phyloP scores from a whole-genome alignment of 2,888 invertebrate genomes.

The Chrysolina americana region DNA sequence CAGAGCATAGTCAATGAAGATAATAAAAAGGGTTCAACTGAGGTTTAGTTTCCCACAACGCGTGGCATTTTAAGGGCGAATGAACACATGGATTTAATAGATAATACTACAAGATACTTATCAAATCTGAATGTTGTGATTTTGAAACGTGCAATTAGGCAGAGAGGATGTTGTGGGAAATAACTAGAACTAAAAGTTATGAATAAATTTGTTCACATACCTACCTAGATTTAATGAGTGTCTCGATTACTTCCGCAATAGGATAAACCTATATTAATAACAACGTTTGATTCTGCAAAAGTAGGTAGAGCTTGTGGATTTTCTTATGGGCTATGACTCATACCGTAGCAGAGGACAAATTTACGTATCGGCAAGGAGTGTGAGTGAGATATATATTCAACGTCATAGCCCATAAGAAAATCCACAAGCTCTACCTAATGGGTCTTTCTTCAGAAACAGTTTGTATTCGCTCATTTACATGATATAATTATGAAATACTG shows the following conservation, averaged over 20 bases:
- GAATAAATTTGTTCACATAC: constrained; percentile 41
- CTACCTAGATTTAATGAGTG: constrained; percentile 41
- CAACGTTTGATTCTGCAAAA: neutral
- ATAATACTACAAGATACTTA: constrained; percentile 50
- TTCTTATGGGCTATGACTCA: no score
- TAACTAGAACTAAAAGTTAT: constrained; percentile 44
- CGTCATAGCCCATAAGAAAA: no score
- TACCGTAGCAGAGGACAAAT: no score
- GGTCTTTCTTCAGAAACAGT: no score
- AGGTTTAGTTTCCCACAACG: constrained; percentile 53
- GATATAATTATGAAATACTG: no score
- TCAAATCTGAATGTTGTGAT: constrained; percentile 51
- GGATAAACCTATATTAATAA: constrained; percentile 20
- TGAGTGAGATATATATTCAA: no score
- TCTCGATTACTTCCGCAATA: constrained; percentile 41
- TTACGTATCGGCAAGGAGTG: no score
- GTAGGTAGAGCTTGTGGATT: no score
- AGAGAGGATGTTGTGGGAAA: constrained; percentile 50
- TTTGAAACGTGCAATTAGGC: constrained; percentile 47
- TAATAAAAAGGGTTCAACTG: constrained; percentile 51
- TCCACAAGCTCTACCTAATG: no score
- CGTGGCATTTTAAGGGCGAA: constrained; percentile 52
- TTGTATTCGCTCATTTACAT: no score
- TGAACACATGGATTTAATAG: constrained; percentile 46
- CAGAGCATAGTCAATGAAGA: constrained; percentile 40